These are phyloP conservation scores for Notamacropus eugenii DNA, from an alignment of 2,797 vertebrate genomes.

Conservation along the genomic window DNA sequence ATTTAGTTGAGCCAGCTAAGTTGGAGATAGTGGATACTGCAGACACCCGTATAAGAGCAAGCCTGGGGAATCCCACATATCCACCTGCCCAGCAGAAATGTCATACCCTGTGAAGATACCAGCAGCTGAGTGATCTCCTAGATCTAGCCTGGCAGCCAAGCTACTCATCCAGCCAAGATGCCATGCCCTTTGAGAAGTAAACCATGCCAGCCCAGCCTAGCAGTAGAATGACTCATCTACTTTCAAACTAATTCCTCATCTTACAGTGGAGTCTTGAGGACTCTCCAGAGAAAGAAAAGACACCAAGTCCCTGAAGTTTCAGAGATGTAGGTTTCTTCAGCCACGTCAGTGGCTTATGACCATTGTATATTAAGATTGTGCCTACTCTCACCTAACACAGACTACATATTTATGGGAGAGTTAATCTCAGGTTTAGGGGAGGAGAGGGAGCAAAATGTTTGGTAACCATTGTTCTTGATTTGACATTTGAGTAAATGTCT, in stretches of 20 bases:
- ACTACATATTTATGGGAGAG: not conserved
- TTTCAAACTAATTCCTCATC: not conserved
- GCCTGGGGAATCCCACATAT: not conserved
- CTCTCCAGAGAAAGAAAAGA: not conserved
- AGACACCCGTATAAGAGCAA: not conserved
- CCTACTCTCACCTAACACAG: not conserved
- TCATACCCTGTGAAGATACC: not conserved
- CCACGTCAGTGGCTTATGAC: not conserved
- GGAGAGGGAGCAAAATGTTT: not conserved
- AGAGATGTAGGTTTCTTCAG: not conserved
- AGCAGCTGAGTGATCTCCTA: not conserved
- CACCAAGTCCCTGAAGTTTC: not conserved
- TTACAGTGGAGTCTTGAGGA: not conserved
- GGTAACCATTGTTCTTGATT: not conserved
- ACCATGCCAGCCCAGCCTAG: not conserved
- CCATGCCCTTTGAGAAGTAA: not conserved
- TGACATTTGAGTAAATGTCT: not conserved
- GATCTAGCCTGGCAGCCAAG: not conserved
- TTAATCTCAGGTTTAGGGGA: not conserved
- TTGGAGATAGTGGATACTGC: not conserved
- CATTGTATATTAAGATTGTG: not conserved
- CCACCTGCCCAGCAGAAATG: not conserved
- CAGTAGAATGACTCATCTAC: not conserved
- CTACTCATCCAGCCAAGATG: not conserved
- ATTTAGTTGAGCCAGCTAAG: not conserved